phyloP scores from a whole-genome alignment of 1,140 invertebrate genomes.

The Aphidius gifuensis region DNA sequence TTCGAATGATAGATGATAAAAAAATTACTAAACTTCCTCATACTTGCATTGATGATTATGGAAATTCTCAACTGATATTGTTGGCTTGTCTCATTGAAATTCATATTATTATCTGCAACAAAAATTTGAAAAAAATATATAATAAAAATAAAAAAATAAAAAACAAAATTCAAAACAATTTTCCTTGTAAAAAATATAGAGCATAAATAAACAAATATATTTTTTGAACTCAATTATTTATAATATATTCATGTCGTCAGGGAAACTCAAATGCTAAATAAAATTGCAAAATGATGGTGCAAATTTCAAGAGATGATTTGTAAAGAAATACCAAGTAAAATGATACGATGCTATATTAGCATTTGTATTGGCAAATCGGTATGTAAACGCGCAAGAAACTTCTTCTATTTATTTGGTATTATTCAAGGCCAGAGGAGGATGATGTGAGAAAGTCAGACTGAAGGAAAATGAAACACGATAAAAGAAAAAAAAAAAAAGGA shows the following conservation, averaged over 20 bases:
- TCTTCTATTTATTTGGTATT: neutral
- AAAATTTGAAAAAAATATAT: too few relatives aligned
- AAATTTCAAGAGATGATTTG: constrained; percentile 9
- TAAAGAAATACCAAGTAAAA: constrained; percentile 24
- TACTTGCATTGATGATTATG: too few relatives aligned
- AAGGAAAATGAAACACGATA: constrained; percentile 13
- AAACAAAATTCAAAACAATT: too few relatives aligned
- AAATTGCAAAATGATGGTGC: constrained; percentile 3
- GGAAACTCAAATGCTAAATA: too few relatives aligned
- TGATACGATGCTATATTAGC: constrained; percentile 36
- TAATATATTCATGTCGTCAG: constrained; percentile 16
- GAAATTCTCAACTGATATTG: too few relatives aligned
- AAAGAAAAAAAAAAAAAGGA: constrained; percentile 22
- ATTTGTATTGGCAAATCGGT: constrained; percentile 31
- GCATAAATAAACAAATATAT: neutral
- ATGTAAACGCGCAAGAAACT: constrained; percentile 20
- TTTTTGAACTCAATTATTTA: too few relatives aligned
- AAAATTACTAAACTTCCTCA: too few relatives aligned
- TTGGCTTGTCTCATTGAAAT: too few relatives aligned
- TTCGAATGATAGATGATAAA: too few relatives aligned
- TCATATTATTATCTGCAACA: too few relatives aligned
- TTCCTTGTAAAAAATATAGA: too few relatives aligned
- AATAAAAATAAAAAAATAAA: too few relatives aligned
- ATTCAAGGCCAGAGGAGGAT: constrained; percentile 10
- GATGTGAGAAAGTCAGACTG: constrained; percentile 14